Evolutionary conservation across 2,113 vertebrate species (phyloP).

Genomic region (Turdus rufiventris): DNA sequence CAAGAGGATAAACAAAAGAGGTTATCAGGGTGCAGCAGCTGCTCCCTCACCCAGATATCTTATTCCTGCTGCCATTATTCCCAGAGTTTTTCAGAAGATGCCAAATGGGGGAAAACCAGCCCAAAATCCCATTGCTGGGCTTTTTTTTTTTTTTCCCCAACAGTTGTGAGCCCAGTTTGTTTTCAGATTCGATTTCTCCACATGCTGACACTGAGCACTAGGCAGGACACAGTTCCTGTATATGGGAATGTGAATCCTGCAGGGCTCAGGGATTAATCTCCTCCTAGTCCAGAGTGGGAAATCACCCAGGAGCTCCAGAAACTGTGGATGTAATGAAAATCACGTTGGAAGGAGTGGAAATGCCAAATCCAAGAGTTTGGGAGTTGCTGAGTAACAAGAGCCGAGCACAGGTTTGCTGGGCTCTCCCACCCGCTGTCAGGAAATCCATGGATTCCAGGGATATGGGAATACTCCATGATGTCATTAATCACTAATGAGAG

Average conservation of each 20-base stretch:
- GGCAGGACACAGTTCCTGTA: not conserved
- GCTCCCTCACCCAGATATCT: not conserved
- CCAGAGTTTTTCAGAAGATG: not conserved
- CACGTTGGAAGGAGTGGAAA: accelerated
- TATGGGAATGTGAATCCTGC: accelerated
- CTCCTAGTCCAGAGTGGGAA: accelerated
- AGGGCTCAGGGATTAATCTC: not conserved
- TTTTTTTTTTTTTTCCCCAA: not conserved
- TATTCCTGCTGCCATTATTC: not conserved
- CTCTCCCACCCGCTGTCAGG: not conserved
- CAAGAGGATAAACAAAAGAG: accelerated
- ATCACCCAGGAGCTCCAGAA: not conserved
- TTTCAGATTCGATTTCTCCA: accelerated
- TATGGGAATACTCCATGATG: accelerated
- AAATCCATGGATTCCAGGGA: not conserved
- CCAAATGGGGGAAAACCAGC: not conserved
- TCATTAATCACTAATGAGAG: not conserved
- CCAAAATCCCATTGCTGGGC: accelerated
- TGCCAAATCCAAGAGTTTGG: not conserved
- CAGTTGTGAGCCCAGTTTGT: not conserved
- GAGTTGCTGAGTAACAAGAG: not conserved
- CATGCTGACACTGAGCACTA: accelerated
- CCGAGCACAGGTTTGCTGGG: accelerated
- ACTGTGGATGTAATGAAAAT: not conserved
- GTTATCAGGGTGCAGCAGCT: not conserved